Evolutionary conservation across 2,797 vertebrate genomes (phyloP).

Genomic region (Numenius phaeopus): DNA sequence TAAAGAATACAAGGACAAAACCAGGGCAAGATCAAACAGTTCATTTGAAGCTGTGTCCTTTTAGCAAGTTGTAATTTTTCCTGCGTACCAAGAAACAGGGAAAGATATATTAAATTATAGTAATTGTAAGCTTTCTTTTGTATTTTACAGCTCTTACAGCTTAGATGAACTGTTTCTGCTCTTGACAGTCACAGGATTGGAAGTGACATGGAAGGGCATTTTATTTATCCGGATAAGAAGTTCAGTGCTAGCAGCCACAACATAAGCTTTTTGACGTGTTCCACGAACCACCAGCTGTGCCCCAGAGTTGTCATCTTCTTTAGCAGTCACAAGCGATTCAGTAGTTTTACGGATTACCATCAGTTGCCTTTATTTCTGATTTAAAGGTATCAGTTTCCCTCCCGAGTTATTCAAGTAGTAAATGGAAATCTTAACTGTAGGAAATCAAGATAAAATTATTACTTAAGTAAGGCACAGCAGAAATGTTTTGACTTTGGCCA

Average conservation of each 20-base stretch:
- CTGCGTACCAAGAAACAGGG: background rate
- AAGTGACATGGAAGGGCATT: conserved; percentile 57
- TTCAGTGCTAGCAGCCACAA: conserved; percentile 45
- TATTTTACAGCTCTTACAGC: background rate
- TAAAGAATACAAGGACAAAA: background rate
- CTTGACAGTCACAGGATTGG: conserved; percentile 40
- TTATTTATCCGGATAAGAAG: conserved; percentile 15
- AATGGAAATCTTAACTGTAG: background rate
- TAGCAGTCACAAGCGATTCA: background rate
- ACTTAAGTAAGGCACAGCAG: background rate
- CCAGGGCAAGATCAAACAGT: background rate
- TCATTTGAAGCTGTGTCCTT: background rate
- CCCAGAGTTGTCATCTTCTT: conserved; percentile 11
- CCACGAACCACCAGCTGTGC: conserved; percentile 55
- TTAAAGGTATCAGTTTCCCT: background rate
- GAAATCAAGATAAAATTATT: too few species aligned
- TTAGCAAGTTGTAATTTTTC: background rate
- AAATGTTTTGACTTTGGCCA: background rate
- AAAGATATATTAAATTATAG: background rate
- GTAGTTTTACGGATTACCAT: background rate
- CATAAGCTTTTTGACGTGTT: conserved; percentile 58
- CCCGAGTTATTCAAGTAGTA: background rate
- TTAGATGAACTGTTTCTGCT: background rate
- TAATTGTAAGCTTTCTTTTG: background rate
- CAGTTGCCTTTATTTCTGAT: background rate